Conservation (phyloP, 2,797 vertebrate genomes). For the Muscicapa comitata region DNA sequence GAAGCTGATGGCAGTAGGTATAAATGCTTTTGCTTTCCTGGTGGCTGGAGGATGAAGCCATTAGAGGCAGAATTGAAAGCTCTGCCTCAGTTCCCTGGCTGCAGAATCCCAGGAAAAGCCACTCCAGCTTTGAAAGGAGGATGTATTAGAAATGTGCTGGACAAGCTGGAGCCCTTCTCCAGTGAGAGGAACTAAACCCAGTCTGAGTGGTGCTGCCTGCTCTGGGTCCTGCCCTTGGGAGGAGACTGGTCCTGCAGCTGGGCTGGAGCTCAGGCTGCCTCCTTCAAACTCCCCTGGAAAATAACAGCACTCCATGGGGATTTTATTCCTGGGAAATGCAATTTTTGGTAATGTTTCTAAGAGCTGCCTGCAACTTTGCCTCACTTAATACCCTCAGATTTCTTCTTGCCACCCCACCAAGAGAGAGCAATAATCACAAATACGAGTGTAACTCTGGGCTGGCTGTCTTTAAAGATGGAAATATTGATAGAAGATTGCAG, state of each 20-base stretch:
- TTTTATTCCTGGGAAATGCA: not conserved
- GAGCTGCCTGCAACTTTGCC: not conserved
- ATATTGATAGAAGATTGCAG: slow-evolving; percentile 14
- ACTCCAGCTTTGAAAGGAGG: not conserved
- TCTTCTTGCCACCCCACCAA: not conserved
- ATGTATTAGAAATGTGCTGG: not conserved
- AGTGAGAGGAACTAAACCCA: not conserved
- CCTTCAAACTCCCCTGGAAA: not conserved
- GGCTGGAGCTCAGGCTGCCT: not conserved
- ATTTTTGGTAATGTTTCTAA: not conserved
- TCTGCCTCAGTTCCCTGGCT: not conserved
- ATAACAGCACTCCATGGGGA: not conserved
- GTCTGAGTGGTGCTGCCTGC: not conserved
- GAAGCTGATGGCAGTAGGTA: not conserved
- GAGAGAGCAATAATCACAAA: not conserved
- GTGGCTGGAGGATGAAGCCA: not conserved
- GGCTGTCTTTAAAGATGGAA: not conserved
- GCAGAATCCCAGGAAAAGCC: not conserved
- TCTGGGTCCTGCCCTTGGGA: not conserved
- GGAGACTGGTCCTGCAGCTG: not conserved
- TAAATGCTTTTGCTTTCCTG: not conserved
- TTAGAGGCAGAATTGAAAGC: not conserved
- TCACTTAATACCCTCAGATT: not conserved
- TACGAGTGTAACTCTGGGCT: not conserved
- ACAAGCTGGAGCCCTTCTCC: not conserved